phyloP scores from a whole-genome alignment of 2,797 vertebrate genomes.

The Sebastes elongatus region DNA sequence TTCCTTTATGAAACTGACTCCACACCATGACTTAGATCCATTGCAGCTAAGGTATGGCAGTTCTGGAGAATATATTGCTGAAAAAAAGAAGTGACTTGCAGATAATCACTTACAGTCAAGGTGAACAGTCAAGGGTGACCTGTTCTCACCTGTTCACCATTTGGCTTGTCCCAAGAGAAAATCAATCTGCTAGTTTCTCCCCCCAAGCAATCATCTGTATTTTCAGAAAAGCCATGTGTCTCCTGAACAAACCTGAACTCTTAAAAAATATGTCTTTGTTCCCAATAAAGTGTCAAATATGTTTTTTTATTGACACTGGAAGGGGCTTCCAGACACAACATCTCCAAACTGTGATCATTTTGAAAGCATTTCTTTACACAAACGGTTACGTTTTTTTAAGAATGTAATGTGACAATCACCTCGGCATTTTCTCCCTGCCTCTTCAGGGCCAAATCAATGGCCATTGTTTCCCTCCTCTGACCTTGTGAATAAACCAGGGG shows the following conservation, averaged over 20 bases:
- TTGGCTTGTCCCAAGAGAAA: not conserved
- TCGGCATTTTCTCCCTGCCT: conserved; percentile 28
- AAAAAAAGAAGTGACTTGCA: not conserved
- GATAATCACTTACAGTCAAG: not conserved
- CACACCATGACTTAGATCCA: not conserved
- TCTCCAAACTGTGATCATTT: not conserved
- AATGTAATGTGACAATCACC: conserved; percentile 70
- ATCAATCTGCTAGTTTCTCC: not conserved
- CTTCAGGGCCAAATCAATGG: conserved; percentile 79
- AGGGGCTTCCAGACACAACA: not conserved
- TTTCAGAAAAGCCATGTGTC: not conserved
- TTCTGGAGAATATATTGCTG: not conserved
- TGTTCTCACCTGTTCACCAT: not conserved
- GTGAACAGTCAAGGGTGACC: not conserved
- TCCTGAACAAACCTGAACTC: not conserved
- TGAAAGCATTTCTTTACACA: not conserved
- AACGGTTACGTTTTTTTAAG: conserved; percentile 6
- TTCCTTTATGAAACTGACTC: not conserved
- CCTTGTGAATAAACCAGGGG: conserved; percentile 78
- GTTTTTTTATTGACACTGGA: not conserved
- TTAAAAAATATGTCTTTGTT: not conserved
- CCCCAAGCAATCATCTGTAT: not conserved
- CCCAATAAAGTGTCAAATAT: not conserved
- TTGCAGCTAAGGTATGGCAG: not conserved
- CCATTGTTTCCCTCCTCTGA: conserved; percentile 80